Conservation (phyloP, 2,113 vertebrate genomes). For the Prinia subflava region DNA sequence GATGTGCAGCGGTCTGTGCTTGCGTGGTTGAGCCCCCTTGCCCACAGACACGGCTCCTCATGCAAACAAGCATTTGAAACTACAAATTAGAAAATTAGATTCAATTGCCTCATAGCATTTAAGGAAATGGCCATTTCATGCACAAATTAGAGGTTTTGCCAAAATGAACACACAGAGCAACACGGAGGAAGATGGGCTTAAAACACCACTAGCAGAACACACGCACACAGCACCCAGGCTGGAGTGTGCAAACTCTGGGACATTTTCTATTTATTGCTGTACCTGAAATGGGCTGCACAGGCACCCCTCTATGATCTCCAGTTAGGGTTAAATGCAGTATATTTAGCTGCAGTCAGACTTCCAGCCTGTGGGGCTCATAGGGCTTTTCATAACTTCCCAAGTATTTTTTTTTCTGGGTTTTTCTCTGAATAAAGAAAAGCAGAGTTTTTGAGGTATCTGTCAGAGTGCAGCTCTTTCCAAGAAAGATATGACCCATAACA, state of each 20-base stretch:
- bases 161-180: neutral
- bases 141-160: neutral
- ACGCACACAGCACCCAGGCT: accelerated
- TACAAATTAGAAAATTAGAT: neutral
- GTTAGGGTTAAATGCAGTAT: neutral
- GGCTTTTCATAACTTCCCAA: neutral
- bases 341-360: neutral
- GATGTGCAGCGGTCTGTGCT: accelerated
- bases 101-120: neutral
- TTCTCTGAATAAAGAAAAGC: neutral
- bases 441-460: neutral
- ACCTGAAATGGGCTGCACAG: neutral
- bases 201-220: neutral
- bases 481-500: neutral
- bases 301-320: neutral
- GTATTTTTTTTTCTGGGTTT: neutral
- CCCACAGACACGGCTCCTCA: neutral
- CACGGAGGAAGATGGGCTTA: neutral
- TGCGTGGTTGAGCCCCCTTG: neutral
- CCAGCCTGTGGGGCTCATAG: neutral
- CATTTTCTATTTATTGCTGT: neutral
- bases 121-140: neutral
- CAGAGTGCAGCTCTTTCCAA: neutral
- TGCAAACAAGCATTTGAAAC: neutral
- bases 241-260: neutral